A percentile compares a stretch with the other conserved stretches of the same genome.
These are phyloP conservation scores for Corythaixoides concolor DNA, from an alignment of 2,113 vertebrate genomes.

Conservation along the genomic window DNA sequence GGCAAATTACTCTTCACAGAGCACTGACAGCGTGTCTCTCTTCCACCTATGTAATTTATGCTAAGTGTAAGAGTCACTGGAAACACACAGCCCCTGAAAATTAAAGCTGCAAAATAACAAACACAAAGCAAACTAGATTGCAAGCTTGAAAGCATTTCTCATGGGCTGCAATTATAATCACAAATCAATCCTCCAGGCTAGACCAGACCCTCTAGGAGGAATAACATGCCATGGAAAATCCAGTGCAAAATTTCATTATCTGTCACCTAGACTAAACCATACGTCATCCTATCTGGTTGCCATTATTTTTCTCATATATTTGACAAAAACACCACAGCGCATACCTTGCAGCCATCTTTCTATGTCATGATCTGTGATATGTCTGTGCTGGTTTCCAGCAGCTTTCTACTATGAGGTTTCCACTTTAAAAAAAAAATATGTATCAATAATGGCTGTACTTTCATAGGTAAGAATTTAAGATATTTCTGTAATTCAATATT, in stretches of 20 bases:
- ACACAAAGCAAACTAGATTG: conserved; percentile 10
- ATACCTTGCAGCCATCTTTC: neutral
- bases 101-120: conserved; percentile 26
- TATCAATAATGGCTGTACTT: neutral
- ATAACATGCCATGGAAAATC: neutral
- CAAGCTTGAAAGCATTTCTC: conserved; percentile 9
- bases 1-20: conserved; percentile 38
- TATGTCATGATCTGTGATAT: neutral
- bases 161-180: conserved; percentile 25
- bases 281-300: neutral
- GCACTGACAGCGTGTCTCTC: neutral
- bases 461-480: neutral
- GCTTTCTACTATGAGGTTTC: neutral
- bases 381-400: neutral
- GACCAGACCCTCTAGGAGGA: neutral
- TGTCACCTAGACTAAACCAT: neutral
- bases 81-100: neutral
- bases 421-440: neutral
- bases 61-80: neutral
- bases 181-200: neutral
- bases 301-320: neutral
- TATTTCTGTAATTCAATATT: neutral
- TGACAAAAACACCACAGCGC: neutral
- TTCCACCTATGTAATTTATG: conserved; percentile 56
- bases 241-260: neutral